phyloP scores from a whole-genome alignment of 2,888 invertebrate genomes.

The Harpalus rufipes region DNA sequence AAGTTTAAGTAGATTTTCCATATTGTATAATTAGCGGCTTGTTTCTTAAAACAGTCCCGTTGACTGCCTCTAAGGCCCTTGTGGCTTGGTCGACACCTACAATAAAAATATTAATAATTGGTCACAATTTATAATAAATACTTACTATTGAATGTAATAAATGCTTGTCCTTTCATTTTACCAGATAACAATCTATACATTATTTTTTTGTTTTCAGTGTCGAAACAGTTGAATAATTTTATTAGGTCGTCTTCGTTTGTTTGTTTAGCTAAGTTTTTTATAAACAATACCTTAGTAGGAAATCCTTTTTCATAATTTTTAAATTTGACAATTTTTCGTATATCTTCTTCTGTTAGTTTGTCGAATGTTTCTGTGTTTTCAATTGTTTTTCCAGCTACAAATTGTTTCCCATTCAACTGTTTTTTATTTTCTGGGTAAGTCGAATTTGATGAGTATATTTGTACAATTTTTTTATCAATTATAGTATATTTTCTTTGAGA shows the following conservation, averaged over 20 bases:
- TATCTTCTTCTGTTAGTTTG: constrained; percentile 78
- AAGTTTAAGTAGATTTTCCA: constrained; percentile 61
- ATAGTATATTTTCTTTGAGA: constrained; percentile 78
- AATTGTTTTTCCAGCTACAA: constrained; percentile 75
- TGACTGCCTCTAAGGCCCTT: constrained; percentile 78
- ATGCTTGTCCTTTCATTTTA: constrained; percentile 81
- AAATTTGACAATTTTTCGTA: constrained; percentile 79
- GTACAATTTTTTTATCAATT: constrained; percentile 78
- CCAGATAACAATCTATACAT: constrained; percentile 78
- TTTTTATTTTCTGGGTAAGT: constrained; percentile 71
- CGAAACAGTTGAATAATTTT: constrained; percentile 77
- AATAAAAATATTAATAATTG: constrained; percentile 68
- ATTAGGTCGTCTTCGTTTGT: constrained; percentile 78
- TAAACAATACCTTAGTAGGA: constrained; percentile 80
- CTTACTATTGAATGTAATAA: constrained; percentile 79
- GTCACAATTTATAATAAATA: constrained; percentile 44
- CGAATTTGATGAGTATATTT: neutral
- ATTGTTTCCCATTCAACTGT: constrained; percentile 63
- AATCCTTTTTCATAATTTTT: constrained; percentile 79
- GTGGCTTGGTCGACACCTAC: constrained; percentile 78
- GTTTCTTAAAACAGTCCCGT: constrained; percentile 79
- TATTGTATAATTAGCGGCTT: constrained; percentile 78
- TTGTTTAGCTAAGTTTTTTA: constrained; percentile 80
- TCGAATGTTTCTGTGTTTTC: constrained; percentile 75
- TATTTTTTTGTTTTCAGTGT: constrained; percentile 74